Evolutionary conservation across 2,113 vertebrate genomes (phyloP), one percentile per base, ranked within the genome.

Genomic region (Aegithalos caudatus): DNA sequence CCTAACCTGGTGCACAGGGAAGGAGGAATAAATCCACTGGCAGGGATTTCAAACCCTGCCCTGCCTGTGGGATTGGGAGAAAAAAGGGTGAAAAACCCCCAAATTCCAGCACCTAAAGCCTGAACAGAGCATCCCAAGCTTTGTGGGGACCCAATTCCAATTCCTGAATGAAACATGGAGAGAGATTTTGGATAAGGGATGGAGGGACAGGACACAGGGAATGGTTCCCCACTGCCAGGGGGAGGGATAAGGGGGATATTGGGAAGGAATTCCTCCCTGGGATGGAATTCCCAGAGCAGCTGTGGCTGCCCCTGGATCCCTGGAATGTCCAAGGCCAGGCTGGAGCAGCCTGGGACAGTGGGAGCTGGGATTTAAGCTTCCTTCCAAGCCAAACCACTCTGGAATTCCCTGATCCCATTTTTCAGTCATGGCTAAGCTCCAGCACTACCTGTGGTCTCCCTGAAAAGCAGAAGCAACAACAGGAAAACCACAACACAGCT

Each of bases 161-260:
- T 10, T 33, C 38, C 42, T 42, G 29, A 73, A 20, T 50, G 42
- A 53, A 51, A 38, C 38, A 2, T 1, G 10, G 48, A 78, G 40
- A 62, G 74, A 5, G 33, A 60, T 3, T 17, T 1, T 10, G 40
- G 40, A n/a, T 25, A 28, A 24, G 54, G 73, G 38, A 1, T 25
- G 57, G 74, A 48, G 40, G 24, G 40, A 29, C 47, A 70, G 47
- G 14, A 29, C 56, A n/a, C 40, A n/a, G 47, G 56, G 74, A 56
- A 40, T 37, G 67, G 76, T 9, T 50, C 18, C 18, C 13, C 25
- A 33, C 1, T 57, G 58, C 21, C 31, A 42, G 29, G 2, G 24
- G 13, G 1, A 35, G 50, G 44, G 77, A 0, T 38, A n/a, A n/a
- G n/a, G n/a, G 51, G 60, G 60, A n/a, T 1, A 0, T 2, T 28